Conservation (phyloP, 2,113 vertebrate species). For the Oceanodroma tethys region DNA sequence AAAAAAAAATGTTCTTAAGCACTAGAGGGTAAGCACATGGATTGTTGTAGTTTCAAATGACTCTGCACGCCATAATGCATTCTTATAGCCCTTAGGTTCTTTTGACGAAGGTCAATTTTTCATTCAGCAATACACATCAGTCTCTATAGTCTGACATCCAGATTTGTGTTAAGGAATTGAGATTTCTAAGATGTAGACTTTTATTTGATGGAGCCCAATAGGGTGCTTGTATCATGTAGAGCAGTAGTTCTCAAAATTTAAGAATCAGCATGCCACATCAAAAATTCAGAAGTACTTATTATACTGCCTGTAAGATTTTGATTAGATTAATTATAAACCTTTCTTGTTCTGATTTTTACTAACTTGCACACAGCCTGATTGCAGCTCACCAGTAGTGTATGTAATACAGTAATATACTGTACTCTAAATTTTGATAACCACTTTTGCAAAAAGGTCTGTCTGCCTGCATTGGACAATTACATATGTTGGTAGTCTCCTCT, state of each 20-base stretch:
- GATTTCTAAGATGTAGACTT: conserved; percentile 6
- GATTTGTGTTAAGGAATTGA: background rate
- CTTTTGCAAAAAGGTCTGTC: background rate
- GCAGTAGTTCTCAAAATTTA: conserved; percentile 6
- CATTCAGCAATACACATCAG: background rate
- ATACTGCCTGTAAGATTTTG: conserved; percentile 13
- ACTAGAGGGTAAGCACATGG: background rate
- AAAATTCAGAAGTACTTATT: conserved; percentile 30
- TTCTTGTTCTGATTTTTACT: conserved; percentile 37
- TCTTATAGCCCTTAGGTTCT: background rate
- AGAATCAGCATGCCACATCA: conserved; percentile 27
- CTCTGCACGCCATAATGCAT: background rate
- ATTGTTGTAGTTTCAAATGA: background rate
- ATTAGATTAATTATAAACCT: conserved; percentile 58
- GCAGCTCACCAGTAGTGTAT: background rate
- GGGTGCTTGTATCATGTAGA: background rate
- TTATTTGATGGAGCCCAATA: conserved; percentile 5
- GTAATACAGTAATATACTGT: background rate
- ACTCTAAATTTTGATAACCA: background rate
- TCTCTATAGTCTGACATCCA: background rate
- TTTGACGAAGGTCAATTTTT: background rate
- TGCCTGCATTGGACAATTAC: background rate
- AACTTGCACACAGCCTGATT: background rate
- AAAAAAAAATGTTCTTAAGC: background rate
- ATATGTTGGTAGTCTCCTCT: background rate